Evolutionary conservation across 2,888 invertebrate genomes (phyloP).

Genomic region (Callyntrura sp.): DNA sequence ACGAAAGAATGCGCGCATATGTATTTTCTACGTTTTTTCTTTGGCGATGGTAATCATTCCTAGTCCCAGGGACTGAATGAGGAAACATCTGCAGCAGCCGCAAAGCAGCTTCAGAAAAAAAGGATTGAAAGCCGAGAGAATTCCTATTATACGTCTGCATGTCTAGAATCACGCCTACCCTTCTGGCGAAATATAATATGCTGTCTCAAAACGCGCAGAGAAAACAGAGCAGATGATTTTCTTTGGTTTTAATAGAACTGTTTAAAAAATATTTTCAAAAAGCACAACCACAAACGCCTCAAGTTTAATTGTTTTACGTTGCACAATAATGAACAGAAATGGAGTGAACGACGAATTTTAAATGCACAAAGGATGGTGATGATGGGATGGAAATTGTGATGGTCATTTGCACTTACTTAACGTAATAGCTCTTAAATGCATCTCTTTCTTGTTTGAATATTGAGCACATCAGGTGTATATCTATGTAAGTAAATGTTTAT

Average conservation of each 20-base stretch:
- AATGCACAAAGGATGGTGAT: not conserved
- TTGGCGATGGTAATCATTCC: not conserved
- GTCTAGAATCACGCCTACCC: conserved; percentile 75
- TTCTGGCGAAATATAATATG: conserved; percentile 71
- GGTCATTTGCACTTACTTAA: conserved; percentile 42
- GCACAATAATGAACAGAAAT: conserved; percentile 37
- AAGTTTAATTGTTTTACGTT: conserved; percentile 73
- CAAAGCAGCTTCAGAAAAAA: conserved; percentile 1
- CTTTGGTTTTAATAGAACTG: conserved; percentile 45
- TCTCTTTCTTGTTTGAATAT: not conserved
- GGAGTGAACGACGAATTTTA: not conserved
- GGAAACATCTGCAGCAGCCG: conserved; percentile 21
- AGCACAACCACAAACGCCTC: conserved; percentile 65
- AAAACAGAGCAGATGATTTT: conserved; percentile 54
- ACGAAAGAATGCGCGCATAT: conserved; percentile 29
- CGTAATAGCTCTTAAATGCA: conserved; percentile 7
- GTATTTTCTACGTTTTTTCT: not conserved
- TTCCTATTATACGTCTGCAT: conserved; percentile 61
- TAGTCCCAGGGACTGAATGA: not conserved
- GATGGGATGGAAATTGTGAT: conserved; percentile 20
- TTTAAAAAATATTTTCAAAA: conserved; percentile 45
- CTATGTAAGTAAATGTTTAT: not conserved
- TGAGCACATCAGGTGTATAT: not conserved
- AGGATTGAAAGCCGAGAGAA: conserved; percentile 25
- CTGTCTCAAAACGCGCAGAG: conserved; percentile 7